Conservation (phyloP, 2,113 vertebrate genomes). For the Cryptoleucopteryx plumbea region DNA sequence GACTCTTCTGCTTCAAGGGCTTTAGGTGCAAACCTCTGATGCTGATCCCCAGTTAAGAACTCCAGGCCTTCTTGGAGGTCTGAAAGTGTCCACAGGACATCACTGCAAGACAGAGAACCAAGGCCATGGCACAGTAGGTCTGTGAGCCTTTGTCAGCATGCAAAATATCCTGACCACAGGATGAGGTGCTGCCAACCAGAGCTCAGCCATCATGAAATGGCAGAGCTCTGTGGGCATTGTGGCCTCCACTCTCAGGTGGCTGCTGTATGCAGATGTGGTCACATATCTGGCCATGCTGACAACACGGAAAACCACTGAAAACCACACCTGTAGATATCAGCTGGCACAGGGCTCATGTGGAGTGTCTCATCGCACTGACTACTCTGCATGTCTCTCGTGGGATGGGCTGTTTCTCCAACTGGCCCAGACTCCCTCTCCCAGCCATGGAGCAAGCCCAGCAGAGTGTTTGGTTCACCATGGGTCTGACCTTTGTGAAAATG, state of each 20-base stretch:
- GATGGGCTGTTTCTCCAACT: not conserved
- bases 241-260: not conserved
- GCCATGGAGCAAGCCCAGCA: not conserved
- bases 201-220: not conserved
- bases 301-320: not conserved
- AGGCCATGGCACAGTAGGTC: not conserved
- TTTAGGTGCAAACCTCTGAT: not conserved
- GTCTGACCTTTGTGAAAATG: not conserved
- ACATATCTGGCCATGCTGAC: not conserved
- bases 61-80: not conserved
- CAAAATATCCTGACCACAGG: not conserved
- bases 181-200: not conserved
- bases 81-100: not conserved
- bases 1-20: not conserved
- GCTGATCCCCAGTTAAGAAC: not conserved
- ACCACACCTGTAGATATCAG: not conserved
- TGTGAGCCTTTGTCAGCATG: not conserved
- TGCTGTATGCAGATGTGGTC: not conserved
- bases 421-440: not conserved
- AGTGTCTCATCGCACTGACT: not conserved
- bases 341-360: rapidly evolving
- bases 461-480: not conserved
- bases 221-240: not conserved
- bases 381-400: rapidly evolving
- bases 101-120: not conserved